Evolutionary conservation across 1,140 invertebrate species (phyloP).

Genomic region (Sitobion miscanthi): DNA sequence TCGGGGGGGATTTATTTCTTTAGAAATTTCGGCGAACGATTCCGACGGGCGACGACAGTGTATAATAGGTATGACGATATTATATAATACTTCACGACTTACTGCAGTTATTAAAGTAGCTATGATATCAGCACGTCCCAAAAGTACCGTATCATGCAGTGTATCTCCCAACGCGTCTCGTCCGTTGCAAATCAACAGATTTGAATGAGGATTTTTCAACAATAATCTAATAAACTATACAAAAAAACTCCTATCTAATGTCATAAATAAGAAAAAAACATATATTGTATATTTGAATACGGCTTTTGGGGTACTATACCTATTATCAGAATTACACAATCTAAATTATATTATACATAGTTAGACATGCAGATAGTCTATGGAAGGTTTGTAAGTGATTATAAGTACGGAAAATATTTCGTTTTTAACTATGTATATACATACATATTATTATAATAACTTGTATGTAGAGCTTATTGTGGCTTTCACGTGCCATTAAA

Average conservation of each 20-base stretch:
- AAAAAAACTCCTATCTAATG: background rate
- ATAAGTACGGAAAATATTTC: background rate
- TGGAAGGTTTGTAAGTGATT: background rate
- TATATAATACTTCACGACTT: background rate
- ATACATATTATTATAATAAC: background rate
- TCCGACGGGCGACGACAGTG: background rate
- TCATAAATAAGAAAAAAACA: background rate
- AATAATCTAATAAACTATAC: background rate
- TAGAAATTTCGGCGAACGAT: background rate
- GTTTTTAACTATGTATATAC: background rate
- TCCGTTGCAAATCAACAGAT: background rate
- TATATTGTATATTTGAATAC: background rate
- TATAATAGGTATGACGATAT: background rate
- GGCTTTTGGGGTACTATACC: background rate
- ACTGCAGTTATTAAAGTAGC: background rate
- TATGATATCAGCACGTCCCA: background rate
- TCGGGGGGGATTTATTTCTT: background rate
- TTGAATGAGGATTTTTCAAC: background rate
- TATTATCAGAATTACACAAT: background rate
- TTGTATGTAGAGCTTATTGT: background rate
- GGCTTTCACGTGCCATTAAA: slow-evolving; percentile 2
- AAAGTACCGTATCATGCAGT: background rate
- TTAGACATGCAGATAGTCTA: background rate
- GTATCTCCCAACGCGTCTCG: background rate
- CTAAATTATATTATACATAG: background rate